Base-by-base conservation (phyloP, 2,888 invertebrate genomes). In the Apomyelois bistriatella region DNA sequence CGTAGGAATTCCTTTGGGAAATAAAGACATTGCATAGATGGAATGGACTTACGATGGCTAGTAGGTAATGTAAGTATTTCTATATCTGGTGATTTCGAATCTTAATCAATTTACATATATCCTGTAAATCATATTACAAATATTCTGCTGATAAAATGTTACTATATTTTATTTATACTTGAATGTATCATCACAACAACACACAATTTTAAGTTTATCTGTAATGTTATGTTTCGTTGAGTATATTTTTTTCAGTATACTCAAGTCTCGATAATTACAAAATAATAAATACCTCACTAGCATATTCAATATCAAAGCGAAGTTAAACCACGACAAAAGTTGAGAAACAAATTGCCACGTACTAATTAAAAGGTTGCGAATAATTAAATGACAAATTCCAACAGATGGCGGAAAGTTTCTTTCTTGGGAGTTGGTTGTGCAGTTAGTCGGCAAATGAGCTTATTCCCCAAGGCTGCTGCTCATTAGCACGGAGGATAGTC, bases 371-470 rank as follows among this genome's bases (percentile, higher is more conserved):
- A 71, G 64, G 65, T 65, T 62, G 58, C 51, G 64, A 68, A 57
- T 68, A 77, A 76, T 73, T 75, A 73, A 77, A 78, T 76, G 76
- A 80, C 71, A 78, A 82, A 79, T 79, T 75, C 72, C 67, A 70
- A 72, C 73, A 74, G 74, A 71, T 62, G 65, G 56, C 63, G 66
- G 68, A 68, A 76, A 78, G 72, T 43, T 78, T 70, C 66, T 71
- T 76, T 78, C 71, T 66, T 52, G 35, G 62, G 56, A 71, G 78
- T 73, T 62, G 60, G 68, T 57, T 71, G 73, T 75, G 76, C 76
- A 79, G 74, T 75, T 74, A 73, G 74, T 73, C 72, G 72, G 72
- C 65, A 82, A 86, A 86, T 80, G 78, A 85, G 80, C 76, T 80
- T 74, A 78, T 76, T 82, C 82, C 81, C 82, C 65, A 65, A 71